phyloP scores from a whole-genome alignment of 2,888 invertebrate species.

The Habroteleia sp. region DNA sequence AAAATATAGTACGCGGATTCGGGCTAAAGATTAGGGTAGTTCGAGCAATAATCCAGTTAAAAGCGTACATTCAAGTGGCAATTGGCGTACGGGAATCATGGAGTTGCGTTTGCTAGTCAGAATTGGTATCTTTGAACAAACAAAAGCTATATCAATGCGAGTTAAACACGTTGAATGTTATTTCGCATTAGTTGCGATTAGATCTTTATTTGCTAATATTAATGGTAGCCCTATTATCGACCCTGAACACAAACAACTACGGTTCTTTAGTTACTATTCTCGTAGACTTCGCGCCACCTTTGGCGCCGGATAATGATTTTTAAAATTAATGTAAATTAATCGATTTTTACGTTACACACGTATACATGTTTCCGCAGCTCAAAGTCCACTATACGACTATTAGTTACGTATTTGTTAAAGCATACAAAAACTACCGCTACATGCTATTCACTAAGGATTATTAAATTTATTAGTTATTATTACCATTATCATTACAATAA shows the following conservation, averaged over 20 bases:
- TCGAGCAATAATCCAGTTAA: constrained; percentile 26
- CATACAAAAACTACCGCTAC: constrained; percentile 65
- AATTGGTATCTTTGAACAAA: constrained; percentile 75
- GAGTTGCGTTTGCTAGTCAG: constrained; percentile 80
- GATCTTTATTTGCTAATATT: constrained; percentile 54
- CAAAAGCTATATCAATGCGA: constrained; percentile 55
- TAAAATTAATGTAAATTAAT: constrained; percentile 59
- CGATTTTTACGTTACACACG: constrained; percentile 60
- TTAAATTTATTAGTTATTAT: constrained; percentile 66
- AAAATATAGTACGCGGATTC: constrained; percentile 11
- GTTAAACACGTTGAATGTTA: constrained; percentile 70
- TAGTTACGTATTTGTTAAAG: constrained; percentile 64
- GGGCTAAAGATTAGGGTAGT: constrained; percentile 9
- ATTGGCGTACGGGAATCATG: constrained; percentile 74
- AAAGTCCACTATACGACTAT: constrained; percentile 64
- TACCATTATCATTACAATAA: constrained; percentile 62
- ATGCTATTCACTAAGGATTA: constrained; percentile 67
- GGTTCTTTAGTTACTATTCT: constrained; percentile 80
- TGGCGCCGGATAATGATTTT: constrained; percentile 52
- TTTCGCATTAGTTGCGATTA: constrained; percentile 67
- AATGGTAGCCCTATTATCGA: constrained; percentile 67
- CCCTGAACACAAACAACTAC: constrained; percentile 74
- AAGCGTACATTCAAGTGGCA: constrained; percentile 51
- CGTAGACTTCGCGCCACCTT: constrained; percentile 66
- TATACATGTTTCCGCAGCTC: constrained; percentile 64